Conservation (phyloP, 2,797 vertebrate genomes). For the Smutsia gigantea region DNA sequence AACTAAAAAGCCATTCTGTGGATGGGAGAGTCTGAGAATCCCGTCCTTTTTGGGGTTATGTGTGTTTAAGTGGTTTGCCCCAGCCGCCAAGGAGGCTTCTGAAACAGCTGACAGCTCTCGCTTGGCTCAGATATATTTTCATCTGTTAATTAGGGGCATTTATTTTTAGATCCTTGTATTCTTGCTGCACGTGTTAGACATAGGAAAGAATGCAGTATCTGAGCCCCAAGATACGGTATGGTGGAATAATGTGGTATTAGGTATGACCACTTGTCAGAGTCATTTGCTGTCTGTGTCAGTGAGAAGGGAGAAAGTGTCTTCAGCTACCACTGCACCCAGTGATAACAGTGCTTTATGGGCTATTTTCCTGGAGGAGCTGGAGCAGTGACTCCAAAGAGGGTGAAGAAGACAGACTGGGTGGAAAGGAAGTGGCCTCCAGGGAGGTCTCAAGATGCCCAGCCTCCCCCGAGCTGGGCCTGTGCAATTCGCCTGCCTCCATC, state of each 20-base stretch:
- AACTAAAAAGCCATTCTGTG: constrained; percentile 74
- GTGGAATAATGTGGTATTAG: not conserved
- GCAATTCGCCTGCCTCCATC: not conserved
- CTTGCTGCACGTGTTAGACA: not conserved
- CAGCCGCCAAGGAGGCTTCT: constrained; percentile 56
- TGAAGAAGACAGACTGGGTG: not conserved
- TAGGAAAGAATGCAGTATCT: not conserved
- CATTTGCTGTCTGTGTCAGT: not conserved
- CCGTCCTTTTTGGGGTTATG: constrained; percentile 43
- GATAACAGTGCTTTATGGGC: not conserved
- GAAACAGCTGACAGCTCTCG: constrained; percentile 63
- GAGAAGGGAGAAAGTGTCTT: not conserved
- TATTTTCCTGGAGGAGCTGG: not conserved
- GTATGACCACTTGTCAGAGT: not conserved
- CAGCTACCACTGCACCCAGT: not conserved
- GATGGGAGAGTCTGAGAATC: constrained; percentile 62
- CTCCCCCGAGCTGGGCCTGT: not conserved
- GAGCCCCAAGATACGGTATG: not conserved
- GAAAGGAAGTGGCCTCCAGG: not conserved
- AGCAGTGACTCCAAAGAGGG: not conserved
- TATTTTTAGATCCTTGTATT: constrained; percentile 24
- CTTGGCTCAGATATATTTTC: constrained; percentile 70
- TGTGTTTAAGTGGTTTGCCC: constrained; percentile 73
- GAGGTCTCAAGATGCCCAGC: not conserved
- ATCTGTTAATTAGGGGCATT: constrained; percentile 69